Conservation (phyloP, 2,888 invertebrate genomes). For the Chironomus riparius region DNA sequence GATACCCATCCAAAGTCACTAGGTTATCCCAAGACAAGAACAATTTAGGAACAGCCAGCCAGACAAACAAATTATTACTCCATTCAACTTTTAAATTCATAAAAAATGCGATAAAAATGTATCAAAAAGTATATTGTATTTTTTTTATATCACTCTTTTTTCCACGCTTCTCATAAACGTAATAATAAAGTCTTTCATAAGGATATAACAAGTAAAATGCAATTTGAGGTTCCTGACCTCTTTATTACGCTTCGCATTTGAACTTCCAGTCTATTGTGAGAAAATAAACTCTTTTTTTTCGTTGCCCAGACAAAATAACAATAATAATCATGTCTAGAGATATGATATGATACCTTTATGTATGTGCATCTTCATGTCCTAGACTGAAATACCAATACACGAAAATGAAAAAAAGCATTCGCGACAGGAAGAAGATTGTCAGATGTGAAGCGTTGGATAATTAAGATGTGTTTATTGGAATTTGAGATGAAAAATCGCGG, state of each 20-base stretch:
- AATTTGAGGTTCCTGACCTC: constrained; percentile 20
- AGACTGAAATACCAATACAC: too few species aligned
- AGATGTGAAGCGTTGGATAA: too few species aligned
- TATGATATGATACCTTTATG: not conserved
- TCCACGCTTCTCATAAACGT: not conserved
- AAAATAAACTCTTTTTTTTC: not conserved
- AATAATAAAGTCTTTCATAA: not conserved
- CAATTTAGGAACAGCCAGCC: too few species aligned
- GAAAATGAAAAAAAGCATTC: too few species aligned
- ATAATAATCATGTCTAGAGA: not conserved
- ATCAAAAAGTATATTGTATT: not conserved
- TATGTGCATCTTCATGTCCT: not conserved
- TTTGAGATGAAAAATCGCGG: too few species aligned
- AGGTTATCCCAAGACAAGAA: too few species aligned
- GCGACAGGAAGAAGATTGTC: not conserved
- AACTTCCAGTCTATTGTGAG: not conserved
- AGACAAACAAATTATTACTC: too few species aligned
- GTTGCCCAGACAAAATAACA: not conserved
- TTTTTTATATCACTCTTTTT: not conserved
- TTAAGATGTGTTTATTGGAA: too few species aligned
- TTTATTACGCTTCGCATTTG: constrained; percentile 2
- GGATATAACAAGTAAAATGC: not conserved
- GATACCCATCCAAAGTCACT: too few species aligned
- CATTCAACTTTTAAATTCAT: too few species aligned
- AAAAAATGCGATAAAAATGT: too few species aligned